Conservation (phyloP, 2,113 vertebrate genomes). For the Paraplagusia blochii region DNA sequence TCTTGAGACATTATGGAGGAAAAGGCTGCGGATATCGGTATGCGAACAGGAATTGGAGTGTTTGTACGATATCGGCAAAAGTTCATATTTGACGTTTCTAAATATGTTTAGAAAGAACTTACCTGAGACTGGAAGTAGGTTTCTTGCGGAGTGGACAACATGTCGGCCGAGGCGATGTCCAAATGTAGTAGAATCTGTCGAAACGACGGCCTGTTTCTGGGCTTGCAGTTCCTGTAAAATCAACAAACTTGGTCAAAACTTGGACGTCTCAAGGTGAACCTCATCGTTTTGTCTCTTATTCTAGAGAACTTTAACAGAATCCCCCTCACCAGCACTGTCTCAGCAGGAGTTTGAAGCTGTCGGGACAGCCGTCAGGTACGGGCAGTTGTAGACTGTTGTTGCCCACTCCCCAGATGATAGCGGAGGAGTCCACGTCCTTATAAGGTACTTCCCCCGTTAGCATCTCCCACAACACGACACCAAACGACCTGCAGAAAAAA, state of each 20-base stretch:
- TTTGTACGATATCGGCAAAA: too few species aligned
- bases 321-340: constrained; percentile 88
- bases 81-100: too few species aligned
- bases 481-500: constrained; percentile 85
- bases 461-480: constrained; percentile 97
- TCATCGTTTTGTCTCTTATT: too few species aligned
- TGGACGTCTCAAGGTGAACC: not conserved
- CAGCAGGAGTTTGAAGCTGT: constrained; percentile 96
- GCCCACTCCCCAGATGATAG: constrained; percentile 97
- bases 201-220: constrained; percentile 93
- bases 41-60: too few species aligned
- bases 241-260: constrained; percentile 2
- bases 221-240: constrained; percentile 89
- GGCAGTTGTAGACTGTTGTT: constrained; percentile 98
- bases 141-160: constrained; percentile 93
- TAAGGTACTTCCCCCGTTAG: constrained; percentile 96
- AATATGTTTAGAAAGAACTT: too few species aligned
- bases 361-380: constrained; percentile 92
- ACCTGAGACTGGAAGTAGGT: constrained; percentile 96
- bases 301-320: too few species aligned
- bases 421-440: constrained; percentile 96
- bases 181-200: constrained; percentile 94
- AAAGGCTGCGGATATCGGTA: too few species aligned
- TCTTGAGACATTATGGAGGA: too few species aligned
- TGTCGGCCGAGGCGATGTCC: constrained; percentile 94